Evolutionary conservation across 2,797 vertebrate genomes (phyloP).

Genomic region (Manis javanica): DNA sequence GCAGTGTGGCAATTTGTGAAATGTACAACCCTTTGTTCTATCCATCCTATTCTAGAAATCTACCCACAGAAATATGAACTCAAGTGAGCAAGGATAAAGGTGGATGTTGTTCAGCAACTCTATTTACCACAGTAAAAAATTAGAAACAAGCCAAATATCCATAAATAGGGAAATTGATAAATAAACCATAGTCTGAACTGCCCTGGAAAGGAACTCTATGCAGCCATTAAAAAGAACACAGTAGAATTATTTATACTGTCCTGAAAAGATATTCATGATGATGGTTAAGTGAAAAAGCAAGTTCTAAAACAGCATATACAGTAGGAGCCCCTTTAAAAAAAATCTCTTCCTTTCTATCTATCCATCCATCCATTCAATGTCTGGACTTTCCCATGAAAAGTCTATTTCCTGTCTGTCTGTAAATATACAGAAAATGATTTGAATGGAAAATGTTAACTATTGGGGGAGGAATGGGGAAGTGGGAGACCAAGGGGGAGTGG

Average conservation of each 20-base stretch:
- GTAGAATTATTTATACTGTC: not conserved
- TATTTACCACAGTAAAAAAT: not conserved
- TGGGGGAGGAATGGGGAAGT: not conserved
- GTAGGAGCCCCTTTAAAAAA: not conserved
- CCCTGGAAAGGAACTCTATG: not conserved
- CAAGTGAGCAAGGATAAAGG: not conserved
- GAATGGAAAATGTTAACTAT: not conserved
- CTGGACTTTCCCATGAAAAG: not conserved
- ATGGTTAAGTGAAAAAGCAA: not conserved
- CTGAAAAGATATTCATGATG: not conserved
- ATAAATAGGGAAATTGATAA: not conserved
- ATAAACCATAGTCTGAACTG: not conserved
- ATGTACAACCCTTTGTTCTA: not conserved
- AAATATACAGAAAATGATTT: not conserved
- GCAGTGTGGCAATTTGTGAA: not conserved
- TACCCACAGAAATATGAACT: constrained; percentile 3
- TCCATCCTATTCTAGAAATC: not conserved
- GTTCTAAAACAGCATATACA: not conserved
- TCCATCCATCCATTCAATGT: not conserved
- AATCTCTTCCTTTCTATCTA: not conserved
- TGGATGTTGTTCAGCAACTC: not conserved
- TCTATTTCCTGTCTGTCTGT: not conserved
- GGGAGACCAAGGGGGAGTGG: not conserved
- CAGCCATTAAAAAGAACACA: not conserved
- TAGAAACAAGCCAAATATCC: not conserved